These are phyloP conservation scores for Pheucticus melanocephalus DNA, from an alignment of 2,113 vertebrate genomes.

Conservation along the genomic window DNA sequence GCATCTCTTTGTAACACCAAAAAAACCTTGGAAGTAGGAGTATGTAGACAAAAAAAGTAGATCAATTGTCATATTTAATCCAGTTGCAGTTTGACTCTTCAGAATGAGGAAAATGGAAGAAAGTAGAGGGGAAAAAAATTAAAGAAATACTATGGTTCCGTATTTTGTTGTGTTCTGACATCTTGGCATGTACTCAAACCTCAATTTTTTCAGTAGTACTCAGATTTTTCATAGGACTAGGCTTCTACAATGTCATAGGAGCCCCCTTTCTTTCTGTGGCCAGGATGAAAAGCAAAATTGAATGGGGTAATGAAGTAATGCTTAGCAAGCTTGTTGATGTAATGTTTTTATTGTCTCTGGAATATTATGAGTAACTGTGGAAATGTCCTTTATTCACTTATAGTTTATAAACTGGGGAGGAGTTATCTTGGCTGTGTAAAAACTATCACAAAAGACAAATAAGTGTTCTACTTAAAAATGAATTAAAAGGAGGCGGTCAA, in stretches of 20 bases:
- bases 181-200: neutral
- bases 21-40: neutral
- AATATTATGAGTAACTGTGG: neutral
- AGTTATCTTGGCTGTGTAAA: neutral
- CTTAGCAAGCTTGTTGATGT: neutral
- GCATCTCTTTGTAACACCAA: neutral
- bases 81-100: neutral
- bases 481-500: neutral
- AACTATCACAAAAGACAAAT: neutral
- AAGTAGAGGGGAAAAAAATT: neutral
- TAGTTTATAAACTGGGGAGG: neutral
- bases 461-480: neutral
- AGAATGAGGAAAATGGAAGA: neutral
- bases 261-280: neutral
- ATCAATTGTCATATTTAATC: neutral
- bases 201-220: neutral
- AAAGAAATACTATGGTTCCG: neutral
- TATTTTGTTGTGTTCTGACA: neutral
- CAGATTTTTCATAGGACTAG: neutral
- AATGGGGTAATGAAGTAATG: neutral
- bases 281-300: neutral
- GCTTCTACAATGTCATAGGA: neutral
- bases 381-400: neutral
- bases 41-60: neutral
- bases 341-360: neutral